phyloP scores from a whole-genome alignment of 2,888 invertebrate species.

The Entomobrya multifasciata region DNA sequence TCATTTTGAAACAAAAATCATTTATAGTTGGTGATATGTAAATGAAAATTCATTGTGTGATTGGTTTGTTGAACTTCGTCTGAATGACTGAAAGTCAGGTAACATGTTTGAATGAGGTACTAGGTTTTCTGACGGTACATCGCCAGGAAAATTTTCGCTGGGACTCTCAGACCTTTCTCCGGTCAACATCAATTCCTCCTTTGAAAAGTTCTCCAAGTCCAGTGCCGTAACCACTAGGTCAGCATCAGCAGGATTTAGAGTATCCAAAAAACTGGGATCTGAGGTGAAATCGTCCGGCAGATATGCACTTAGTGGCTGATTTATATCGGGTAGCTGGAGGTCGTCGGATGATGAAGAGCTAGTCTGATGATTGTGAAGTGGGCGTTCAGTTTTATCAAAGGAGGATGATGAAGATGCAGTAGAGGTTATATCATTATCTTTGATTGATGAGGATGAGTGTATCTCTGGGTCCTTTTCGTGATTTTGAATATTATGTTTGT shows the following conservation, averaged over 20 bases:
- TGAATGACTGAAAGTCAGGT: slow-evolving; percentile 25
- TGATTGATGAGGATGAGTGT: neutral
- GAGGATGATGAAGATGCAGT: neutral
- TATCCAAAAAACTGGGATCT: slow-evolving; percentile 21
- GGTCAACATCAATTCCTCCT: neutral
- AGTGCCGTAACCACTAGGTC: slow-evolving; percentile 13
- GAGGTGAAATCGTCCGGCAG: neutral
- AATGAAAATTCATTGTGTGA: neutral
- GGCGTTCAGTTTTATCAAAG: neutral
- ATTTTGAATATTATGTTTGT: slow-evolving; percentile 25
- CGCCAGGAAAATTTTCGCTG: neutral
- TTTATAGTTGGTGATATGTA: slow-evolving; percentile 22
- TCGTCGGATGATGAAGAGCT: neutral
- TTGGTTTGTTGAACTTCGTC: neutral
- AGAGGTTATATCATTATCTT: neutral
- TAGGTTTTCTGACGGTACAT: neutral
- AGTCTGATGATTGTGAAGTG: neutral
- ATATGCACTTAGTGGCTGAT: slow-evolving; percentile 8
- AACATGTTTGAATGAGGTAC: neutral
- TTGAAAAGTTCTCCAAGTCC: slow-evolving; percentile 20
- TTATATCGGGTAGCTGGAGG: neutral
- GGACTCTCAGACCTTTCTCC: neutral
- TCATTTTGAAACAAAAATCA: neutral
- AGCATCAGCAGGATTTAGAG: slow-evolving; percentile 8
- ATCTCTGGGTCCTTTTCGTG: slow-evolving; percentile 21